These are phyloP conservation scores for Teleogryllus oceanicus DNA, from an alignment of 2,888 invertebrate genomes.

Conservation along the genomic window DNA sequence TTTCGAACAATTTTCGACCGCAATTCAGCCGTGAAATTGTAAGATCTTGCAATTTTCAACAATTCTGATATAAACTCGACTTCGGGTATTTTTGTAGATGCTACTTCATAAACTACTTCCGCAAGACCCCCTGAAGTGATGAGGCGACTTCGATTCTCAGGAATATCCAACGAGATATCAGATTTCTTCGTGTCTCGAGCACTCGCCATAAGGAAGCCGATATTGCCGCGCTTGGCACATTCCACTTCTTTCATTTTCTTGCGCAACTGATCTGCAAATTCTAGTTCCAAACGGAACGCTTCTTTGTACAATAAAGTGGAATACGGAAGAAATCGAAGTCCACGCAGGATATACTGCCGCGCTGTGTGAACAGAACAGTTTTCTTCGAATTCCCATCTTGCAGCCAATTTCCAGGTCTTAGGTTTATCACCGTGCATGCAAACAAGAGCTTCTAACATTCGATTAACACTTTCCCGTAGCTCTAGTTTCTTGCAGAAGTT, in stretches of 20 bases:
- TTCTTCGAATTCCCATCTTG: background rate
- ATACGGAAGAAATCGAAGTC: background rate
- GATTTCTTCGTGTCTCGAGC: background rate
- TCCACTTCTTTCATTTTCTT: background rate
- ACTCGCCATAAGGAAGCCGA: background rate
- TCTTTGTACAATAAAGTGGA: background rate
- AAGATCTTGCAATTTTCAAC: background rate
- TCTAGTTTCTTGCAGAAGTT: background rate
- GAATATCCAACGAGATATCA: background rate
- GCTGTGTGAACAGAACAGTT: background rate
- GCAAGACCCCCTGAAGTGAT: constrained; percentile 6
- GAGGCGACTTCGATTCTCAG: background rate
- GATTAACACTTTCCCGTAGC: background rate
- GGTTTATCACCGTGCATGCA: background rate
- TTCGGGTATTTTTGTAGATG: background rate
- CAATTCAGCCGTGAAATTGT: background rate
- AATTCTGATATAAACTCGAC: background rate
- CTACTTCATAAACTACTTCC: background rate
- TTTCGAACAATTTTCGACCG: background rate
- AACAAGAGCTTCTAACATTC: background rate
- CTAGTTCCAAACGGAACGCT: background rate
- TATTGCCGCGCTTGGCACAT: too few species aligned
- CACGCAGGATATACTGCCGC: background rate
- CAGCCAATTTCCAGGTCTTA: background rate
- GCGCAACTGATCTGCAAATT: background rate